phyloP scores from a whole-genome alignment of 2,797 vertebrate genomes.

The Phalloptychus januarius region DNA sequence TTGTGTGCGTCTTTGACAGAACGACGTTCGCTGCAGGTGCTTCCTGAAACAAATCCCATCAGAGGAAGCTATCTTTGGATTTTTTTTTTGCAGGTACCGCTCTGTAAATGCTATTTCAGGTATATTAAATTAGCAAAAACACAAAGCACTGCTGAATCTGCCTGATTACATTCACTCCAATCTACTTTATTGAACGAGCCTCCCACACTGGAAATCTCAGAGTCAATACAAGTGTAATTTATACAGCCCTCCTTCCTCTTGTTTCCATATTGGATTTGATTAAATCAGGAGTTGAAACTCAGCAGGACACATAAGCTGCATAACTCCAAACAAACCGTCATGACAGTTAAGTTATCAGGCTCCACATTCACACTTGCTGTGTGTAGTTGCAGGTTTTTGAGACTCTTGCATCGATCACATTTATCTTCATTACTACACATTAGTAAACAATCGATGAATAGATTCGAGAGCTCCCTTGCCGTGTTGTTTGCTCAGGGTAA shows the following conservation, averaged over 20 bases:
- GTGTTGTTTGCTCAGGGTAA: constrained; percentile 18
- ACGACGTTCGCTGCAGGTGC: constrained; percentile 35
- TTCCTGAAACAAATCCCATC: constrained; percentile 30
- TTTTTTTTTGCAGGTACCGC: background rate
- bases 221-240: constrained; percentile 53
- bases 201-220: constrained; percentile 42
- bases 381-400: background rate
- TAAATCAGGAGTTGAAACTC: constrained; percentile 28
- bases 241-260: constrained; percentile 48
- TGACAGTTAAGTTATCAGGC: constrained; percentile 3
- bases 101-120: constrained; percentile 12
- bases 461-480: constrained; percentile 28
- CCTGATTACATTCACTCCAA: constrained; percentile 29
- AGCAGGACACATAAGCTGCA: background rate
- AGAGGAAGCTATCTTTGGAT: constrained; percentile 5
- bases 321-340: constrained; percentile 13
- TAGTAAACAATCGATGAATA: constrained; percentile 54
- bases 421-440: constrained; percentile 51
- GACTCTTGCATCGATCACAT: constrained; percentile 13
- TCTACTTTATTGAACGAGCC: constrained; percentile 56
- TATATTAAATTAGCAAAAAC: constrained; percentile 26
- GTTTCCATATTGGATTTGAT: constrained; percentile 67
- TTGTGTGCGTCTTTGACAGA: constrained; percentile 44
- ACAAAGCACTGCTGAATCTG: constrained; percentile 5
- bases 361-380: background rate